Conservation (phyloP, 2,113 vertebrate species). For the Boleophthalmus pectinirostris region DNA sequence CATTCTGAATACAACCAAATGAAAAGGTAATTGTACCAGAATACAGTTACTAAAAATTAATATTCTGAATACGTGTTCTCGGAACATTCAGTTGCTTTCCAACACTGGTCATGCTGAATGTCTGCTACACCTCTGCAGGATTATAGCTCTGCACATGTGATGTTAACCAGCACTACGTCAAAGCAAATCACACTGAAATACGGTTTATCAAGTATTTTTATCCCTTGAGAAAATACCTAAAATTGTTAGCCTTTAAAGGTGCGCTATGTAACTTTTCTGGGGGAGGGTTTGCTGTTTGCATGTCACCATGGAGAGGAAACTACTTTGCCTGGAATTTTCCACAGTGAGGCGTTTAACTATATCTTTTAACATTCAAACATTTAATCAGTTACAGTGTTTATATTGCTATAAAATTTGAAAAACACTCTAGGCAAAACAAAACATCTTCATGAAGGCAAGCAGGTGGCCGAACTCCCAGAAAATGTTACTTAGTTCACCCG, state of each 20-base stretch:
- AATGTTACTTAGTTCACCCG: neutral
- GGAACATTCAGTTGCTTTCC: too few relatives aligned
- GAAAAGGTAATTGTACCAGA: too few relatives aligned
- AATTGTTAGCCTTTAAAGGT: neutral
- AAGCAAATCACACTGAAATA: neutral
- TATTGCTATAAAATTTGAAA: too few relatives aligned
- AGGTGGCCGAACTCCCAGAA: neutral
- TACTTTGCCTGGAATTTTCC: neutral
- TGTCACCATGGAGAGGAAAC: neutral
- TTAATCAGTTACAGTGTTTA: too few relatives aligned
- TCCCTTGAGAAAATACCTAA: neutral
- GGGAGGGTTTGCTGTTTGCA: neutral
- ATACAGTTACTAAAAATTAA: too few relatives aligned
- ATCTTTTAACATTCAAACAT: neutral
- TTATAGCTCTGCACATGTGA: neutral
- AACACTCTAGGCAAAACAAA: neutral
- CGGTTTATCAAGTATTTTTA: neutral
- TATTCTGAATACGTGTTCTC: too few relatives aligned
- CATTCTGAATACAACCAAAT: too few relatives aligned
- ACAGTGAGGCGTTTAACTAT: neutral
- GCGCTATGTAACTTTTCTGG: neutral
- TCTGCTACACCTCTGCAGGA: conserved; percentile 3
- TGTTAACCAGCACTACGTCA: neutral
- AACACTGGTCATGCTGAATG: neutral
- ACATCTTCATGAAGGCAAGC: neutral